Evolutionary conservation across 2,113 vertebrate species (phyloP).

Genomic region (Pedetes capensis): DNA sequence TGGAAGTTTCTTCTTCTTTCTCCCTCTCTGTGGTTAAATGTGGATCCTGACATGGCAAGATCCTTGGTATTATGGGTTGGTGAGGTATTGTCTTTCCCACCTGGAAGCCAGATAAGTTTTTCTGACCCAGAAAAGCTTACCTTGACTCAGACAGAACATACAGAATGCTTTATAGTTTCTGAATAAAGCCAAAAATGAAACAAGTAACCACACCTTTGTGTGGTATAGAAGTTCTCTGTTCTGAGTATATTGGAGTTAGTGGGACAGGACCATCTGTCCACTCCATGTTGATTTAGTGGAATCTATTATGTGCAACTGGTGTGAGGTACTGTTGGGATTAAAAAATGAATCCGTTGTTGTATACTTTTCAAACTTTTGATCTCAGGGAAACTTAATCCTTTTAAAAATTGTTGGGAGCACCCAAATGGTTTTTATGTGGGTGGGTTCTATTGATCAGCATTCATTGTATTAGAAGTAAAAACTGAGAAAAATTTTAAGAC

Average conservation of each 20-base stretch:
- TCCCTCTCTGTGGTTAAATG: background rate
- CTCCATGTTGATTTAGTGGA: background rate
- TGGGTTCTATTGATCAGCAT: background rate
- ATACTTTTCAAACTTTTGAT: background rate
- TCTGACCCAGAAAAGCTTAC: background rate
- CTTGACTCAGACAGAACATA: background rate
- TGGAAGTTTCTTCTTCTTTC: background rate
- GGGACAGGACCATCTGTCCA: background rate
- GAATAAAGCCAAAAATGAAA: background rate
- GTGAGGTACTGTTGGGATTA: background rate
- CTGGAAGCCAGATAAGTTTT: background rate
- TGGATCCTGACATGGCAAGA: background rate
- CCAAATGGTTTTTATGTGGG: background rate
- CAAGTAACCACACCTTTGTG: background rate
- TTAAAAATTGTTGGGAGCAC: background rate
- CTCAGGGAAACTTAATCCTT: background rate
- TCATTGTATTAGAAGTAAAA: background rate
- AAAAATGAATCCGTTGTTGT: background rate
- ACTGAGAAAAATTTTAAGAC: background rate
- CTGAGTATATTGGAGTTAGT: background rate
- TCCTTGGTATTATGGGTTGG: background rate
- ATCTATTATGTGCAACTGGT: background rate
- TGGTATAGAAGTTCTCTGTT: background rate
- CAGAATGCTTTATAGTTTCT: background rate
- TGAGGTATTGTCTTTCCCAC: background rate